These are phyloP conservation scores for Cosmia trapezina DNA, from an alignment of 2,888 invertebrate species.

Conservation along the genomic window DNA sequence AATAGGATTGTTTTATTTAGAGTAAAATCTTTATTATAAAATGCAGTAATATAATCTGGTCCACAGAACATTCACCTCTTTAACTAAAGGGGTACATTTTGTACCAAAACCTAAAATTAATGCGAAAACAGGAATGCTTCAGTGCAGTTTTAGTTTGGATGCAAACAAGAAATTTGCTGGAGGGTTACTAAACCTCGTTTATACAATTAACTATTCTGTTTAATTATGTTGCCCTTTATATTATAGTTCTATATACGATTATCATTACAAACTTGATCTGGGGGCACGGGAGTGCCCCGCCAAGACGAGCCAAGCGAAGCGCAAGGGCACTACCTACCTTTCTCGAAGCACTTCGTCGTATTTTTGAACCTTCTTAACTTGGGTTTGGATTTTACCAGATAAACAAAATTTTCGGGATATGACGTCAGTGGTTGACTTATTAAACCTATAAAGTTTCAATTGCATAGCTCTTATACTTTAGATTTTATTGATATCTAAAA, in stretches of 20 bases:
- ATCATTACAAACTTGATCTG: neutral
- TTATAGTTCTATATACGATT: neutral
- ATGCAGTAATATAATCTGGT: neutral
- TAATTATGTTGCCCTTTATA: too few relatives aligned
- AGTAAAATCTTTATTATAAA: neutral
- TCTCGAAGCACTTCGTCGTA: too few relatives aligned
- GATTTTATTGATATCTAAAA: too few relatives aligned
- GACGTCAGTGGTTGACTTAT: too few relatives aligned
- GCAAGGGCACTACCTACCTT: too few relatives aligned
- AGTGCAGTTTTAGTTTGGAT: slow-evolving; percentile 22
- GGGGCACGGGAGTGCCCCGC: too few relatives aligned
- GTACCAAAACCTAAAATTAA: slow-evolving; percentile 24
- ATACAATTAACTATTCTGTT: slow-evolving; percentile 8
- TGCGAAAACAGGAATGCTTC: slow-evolving; percentile 24
- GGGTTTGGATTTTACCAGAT: too few relatives aligned
- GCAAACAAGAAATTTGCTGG: slow-evolving; percentile 9
- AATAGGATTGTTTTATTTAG: neutral
- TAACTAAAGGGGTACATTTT: neutral
- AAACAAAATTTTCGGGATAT: too few relatives aligned
- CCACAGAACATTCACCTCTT: neutral
- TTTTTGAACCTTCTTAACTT: too few relatives aligned
- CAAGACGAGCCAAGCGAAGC: too few relatives aligned
- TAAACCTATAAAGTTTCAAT: too few relatives aligned
- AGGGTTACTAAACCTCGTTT: slow-evolving; percentile 11
- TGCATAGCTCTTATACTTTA: too few relatives aligned